phyloP scores from a whole-genome alignment of 2,888 invertebrate species.

The Linyphia triangularis region DNA sequence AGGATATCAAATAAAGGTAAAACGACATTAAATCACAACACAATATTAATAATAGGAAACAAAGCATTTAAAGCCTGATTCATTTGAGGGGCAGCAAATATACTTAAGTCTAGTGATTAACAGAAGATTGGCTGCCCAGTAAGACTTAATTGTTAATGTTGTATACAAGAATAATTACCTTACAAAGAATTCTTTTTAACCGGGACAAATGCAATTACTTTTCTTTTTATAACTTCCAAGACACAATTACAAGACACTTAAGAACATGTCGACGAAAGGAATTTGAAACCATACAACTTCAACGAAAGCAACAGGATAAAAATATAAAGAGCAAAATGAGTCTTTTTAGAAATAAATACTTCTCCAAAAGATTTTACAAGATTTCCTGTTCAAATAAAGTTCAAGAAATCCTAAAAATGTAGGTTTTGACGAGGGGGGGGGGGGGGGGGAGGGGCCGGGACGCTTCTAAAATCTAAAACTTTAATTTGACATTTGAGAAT shows the following conservation, averaged over 20 bases:
- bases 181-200: slow-evolving; percentile 6
- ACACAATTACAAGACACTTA: slow-evolving; percentile 24
- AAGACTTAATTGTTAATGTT: neutral
- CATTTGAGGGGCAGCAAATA: no score
- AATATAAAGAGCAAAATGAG: neutral
- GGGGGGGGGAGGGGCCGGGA: neutral
- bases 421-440: neutral
- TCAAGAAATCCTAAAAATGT: slow-evolving; percentile 51
- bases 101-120: no score
- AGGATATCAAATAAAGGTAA: no score
- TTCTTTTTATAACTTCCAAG: neutral
- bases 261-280: neutral
- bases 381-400: slow-evolving; percentile 19
- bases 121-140: neutral
- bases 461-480: slow-evolving; percentile 37
- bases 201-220: slow-evolving; percentile 5
- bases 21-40: no score
- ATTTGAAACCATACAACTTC: neutral
- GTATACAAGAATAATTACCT: neutral
- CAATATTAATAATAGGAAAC: no score
- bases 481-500: slow-evolving; percentile 69
- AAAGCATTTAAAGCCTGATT: no score
- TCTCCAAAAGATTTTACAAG: slow-evolving; percentile 4
- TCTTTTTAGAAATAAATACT: slow-evolving; percentile 37
- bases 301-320: neutral